These are phyloP conservation scores for Drosophila phalerata DNA, from an alignment of 2,888 invertebrate genomes.

Conservation along the genomic window DNA sequence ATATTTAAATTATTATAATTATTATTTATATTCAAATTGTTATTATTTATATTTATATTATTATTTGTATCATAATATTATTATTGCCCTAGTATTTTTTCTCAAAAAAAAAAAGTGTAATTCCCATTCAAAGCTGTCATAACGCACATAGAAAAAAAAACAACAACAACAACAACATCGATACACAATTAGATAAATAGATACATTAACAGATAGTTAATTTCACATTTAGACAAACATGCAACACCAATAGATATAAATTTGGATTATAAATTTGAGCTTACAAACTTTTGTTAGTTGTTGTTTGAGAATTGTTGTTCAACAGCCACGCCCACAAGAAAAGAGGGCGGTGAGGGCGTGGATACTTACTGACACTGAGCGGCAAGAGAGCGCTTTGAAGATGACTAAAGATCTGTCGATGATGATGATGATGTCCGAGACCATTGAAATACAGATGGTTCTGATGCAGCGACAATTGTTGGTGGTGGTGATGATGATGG, in stretches of 20 bases:
- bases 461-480: constrained; percentile 76
- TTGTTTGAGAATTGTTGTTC: constrained; percentile 3
- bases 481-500: constrained; percentile 74
- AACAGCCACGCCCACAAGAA: constrained; percentile 28
- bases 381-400: constrained; percentile 85
- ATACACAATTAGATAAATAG: constrained; percentile 16
- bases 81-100: too few species aligned
- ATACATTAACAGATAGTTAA: neutral
- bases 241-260: constrained; percentile 39
- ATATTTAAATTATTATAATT: too few species aligned
- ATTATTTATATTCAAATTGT: too few species aligned
- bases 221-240: constrained; percentile 46
- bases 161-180: constrained; percentile 36
- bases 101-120: too few species aligned
- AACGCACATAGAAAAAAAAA: neutral
- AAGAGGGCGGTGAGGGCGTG: constrained; percentile 19
- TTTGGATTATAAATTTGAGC: neutral
- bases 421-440: constrained; percentile 84
- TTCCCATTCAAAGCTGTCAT: neutral
- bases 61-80: too few species aligned
- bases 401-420: constrained; percentile 85
- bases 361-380: constrained; percentile 86
- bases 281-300: constrained; percentile 53
- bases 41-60: too few species aligned
- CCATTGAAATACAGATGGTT: constrained; percentile 82